Conservation (phyloP, 2,113 vertebrate species). For the Phrynocephalus versicolor region DNA sequence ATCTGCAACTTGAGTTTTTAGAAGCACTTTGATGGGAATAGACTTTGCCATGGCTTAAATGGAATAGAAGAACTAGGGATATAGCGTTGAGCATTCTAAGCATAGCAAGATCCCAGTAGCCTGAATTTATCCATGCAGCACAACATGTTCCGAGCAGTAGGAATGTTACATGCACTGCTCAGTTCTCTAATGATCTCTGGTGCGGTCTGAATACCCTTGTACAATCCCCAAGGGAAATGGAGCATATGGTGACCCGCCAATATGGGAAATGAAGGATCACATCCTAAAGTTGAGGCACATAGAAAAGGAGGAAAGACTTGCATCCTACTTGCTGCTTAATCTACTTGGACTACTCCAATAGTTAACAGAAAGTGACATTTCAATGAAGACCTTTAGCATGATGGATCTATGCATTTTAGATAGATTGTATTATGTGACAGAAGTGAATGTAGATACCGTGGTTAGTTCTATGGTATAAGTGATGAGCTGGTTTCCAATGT, state of each 20-base stretch:
- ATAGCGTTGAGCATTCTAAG: background rate
- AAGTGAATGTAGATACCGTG: background rate
- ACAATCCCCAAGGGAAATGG: no score
- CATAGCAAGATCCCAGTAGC: background rate
- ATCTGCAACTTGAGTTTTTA: background rate
- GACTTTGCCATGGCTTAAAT: background rate
- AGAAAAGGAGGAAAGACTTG: background rate
- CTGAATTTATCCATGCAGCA: background rate
- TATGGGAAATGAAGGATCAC: background rate
- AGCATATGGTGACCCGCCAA: background rate
- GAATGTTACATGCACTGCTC: background rate
- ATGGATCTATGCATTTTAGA: background rate
- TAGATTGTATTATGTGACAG: background rate
- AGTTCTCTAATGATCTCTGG: background rate
- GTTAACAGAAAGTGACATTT: background rate
- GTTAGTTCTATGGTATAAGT: background rate
- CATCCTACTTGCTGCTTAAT: background rate
- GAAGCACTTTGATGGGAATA: background rate
- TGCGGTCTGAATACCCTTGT: background rate
- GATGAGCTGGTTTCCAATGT: background rate
- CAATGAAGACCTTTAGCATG: background rate
- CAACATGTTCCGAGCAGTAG: background rate
- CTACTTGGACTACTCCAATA: background rate
- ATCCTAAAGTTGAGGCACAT: background rate
- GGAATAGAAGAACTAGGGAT: background rate